Evolutionary conservation across 1,140 invertebrate genomes (phyloP).

Genomic region (Alviniconcha marisindica): DNA sequence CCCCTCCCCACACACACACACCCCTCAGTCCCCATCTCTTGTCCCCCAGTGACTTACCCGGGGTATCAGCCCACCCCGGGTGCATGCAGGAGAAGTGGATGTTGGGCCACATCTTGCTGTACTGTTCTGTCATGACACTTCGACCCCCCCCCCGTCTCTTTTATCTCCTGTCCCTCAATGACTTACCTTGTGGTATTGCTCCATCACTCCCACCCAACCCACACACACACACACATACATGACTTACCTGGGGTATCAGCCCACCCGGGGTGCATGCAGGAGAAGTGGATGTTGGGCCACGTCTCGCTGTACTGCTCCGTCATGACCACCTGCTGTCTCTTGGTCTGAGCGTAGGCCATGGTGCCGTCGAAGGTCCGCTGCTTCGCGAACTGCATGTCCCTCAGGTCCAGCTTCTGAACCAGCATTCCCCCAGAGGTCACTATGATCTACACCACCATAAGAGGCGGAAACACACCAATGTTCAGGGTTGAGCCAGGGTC

Average conservation of each 20-base stretch:
- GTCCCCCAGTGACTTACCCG: too few species aligned
- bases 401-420: constrained; percentile 75
- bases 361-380: constrained; percentile 77
- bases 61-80: constrained; percentile 79
- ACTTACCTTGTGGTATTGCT: too few species aligned
- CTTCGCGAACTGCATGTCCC: constrained; percentile 77
- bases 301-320: constrained; percentile 75
- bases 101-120: constrained; percentile 74
- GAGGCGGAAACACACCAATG: too few species aligned
- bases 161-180: too few species aligned
- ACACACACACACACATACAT: neutral
- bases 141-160: too few species aligned
- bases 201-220: too few species aligned
- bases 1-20: neutral
- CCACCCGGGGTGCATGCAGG: constrained; percentile 79
- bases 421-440: constrained; percentile 79
- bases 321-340: constrained; percentile 79
- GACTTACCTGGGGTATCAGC: constrained; percentile 76
- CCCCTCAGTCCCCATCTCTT: too few species aligned
- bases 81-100: constrained; percentile 78
- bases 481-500: too few species aligned
- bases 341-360: constrained; percentile 79
- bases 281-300: constrained; percentile 77
- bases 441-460: constrained; percentile 68
- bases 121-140: constrained; percentile 77